Evolutionary conservation across 2,797 vertebrate species (phyloP).

Genomic region (Anniella stebbinsi): DNA sequence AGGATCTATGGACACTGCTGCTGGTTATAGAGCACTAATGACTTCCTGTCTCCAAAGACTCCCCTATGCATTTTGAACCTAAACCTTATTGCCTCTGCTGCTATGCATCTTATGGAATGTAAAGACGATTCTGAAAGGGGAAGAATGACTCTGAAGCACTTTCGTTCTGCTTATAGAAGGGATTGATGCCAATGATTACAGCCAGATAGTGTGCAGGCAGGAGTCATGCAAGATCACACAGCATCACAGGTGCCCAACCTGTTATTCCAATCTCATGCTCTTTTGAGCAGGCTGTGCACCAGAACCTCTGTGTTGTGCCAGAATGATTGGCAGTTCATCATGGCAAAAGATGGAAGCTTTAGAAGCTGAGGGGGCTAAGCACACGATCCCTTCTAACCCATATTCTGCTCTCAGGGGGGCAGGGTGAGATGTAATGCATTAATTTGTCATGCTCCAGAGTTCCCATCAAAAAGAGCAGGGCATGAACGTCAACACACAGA

Average conservation of each 20-base stretch:
- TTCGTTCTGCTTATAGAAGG: slow-evolving; percentile 3
- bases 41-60: neutral
- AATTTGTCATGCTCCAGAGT: slow-evolving; percentile 10
- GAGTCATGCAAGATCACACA: neutral
- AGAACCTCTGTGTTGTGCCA: slow-evolving; percentile 19
- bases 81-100: neutral
- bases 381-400: neutral
- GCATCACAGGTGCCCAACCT: neutral
- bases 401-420: neutral
- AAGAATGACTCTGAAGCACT: slow-evolving; percentile 4
- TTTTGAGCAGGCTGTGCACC: slow-evolving; percentile 39
- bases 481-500: slow-evolving; percentile 15
- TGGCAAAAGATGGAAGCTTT: slow-evolving; percentile 9
- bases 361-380: neutral
- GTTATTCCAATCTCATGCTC: slow-evolving; percentile 47
- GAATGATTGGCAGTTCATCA: slow-evolving; percentile 44
- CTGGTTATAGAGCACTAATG: neutral
- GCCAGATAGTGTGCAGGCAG: slow-evolving; percentile 4
- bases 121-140: neutral
- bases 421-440: slow-evolving; percentile 17
- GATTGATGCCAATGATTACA: slow-evolving; percentile 24
- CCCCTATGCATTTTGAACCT: neutral
- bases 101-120: neutral
- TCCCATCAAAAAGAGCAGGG: slow-evolving; percentile 20
- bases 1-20: neutral